Evolutionary conservation across 1,140 invertebrate genomes (phyloP).

Genomic region (Thaumatotibia leucotreta): DNA sequence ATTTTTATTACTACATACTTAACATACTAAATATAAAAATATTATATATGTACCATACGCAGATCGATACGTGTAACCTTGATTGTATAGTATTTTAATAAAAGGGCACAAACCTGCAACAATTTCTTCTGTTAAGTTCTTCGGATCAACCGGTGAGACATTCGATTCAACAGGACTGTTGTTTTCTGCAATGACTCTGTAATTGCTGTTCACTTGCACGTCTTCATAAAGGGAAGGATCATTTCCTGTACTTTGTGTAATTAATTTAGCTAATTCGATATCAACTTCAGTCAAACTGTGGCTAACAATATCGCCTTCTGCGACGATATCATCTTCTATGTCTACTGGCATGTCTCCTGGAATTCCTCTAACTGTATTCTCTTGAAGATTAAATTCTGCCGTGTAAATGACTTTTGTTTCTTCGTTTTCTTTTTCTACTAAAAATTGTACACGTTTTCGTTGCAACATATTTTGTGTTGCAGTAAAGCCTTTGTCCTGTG

Average conservation of each 20-base stretch:
- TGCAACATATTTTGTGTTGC: slow-evolving; percentile 52
- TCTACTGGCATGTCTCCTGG: slow-evolving; percentile 14
- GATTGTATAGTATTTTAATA: too few relatives aligned
- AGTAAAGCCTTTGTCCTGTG: slow-evolving; percentile 57
- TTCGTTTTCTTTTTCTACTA: slow-evolving; percentile 79
- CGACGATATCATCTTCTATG: slow-evolving; percentile 25
- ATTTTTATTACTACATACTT: too few relatives aligned
- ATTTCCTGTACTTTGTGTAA: slow-evolving; percentile 14
- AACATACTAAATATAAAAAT: too few relatives aligned
- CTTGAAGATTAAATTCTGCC: slow-evolving; percentile 60
- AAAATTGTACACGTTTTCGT: slow-evolving; percentile 79
- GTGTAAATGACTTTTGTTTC: slow-evolving; percentile 68
- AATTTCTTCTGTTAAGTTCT: background rate
- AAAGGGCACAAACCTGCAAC: slow-evolving; percentile 5
- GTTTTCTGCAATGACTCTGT: slow-evolving; percentile 13
- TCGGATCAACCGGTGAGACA: background rate
- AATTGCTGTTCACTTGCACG: slow-evolving; percentile 25
- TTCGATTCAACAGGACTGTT: background rate
- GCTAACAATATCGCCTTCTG: slow-evolving; percentile 54
- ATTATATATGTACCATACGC: too few relatives aligned
- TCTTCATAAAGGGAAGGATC: slow-evolving; percentile 36
- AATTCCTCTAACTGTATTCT: slow-evolving; percentile 34
- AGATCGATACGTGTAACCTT: too few relatives aligned
- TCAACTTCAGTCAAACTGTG: slow-evolving; percentile 34
- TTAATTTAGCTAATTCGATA: slow-evolving; percentile 16